These are phyloP conservation scores for Spisula subtruncata DNA, from an alignment of 2,888 invertebrate species.

Conservation along the genomic window DNA sequence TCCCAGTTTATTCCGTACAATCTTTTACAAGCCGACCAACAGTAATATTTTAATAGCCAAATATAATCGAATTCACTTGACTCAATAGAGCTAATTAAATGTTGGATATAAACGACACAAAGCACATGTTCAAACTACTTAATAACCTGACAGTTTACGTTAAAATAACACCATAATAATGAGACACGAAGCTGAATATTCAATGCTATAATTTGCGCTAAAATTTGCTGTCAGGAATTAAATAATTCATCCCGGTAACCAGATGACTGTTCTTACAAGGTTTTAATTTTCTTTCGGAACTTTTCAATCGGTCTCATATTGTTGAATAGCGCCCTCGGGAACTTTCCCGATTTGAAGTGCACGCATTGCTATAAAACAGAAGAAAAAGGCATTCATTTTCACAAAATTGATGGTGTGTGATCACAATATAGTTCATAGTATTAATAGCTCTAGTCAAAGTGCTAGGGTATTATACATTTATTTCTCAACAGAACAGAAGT, in stretches of 20 bases:
- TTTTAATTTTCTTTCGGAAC: background rate
- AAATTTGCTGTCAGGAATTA: background rate
- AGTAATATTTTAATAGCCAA: background rate
- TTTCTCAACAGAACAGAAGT: too few relatives aligned
- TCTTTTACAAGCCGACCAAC: background rate
- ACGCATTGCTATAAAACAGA: too few relatives aligned
- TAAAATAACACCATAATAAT: background rate
- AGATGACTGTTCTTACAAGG: background rate
- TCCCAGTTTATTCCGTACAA: background rate
- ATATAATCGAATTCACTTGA: background rate
- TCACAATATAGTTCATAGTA: too few relatives aligned
- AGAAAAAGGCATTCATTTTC: too few relatives aligned
- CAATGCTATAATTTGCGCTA: background rate
- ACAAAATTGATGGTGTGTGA: too few relatives aligned
- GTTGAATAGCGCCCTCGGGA: too few relatives aligned
- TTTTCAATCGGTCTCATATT: too few relatives aligned
- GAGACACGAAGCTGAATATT: background rate
- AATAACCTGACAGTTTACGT: background rate
- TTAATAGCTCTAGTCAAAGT: too few relatives aligned
- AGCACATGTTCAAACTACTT: too few relatives aligned
- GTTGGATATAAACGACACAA: too few relatives aligned
- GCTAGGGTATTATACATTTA: too few relatives aligned
- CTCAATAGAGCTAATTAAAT: background rate
- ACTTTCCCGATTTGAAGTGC: too few relatives aligned
- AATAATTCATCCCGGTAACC: background rate